These are phyloP conservation scores for Coendou prehensilis DNA, from an alignment of 2,797 vertebrate genomes.

Conservation along the genomic window DNA sequence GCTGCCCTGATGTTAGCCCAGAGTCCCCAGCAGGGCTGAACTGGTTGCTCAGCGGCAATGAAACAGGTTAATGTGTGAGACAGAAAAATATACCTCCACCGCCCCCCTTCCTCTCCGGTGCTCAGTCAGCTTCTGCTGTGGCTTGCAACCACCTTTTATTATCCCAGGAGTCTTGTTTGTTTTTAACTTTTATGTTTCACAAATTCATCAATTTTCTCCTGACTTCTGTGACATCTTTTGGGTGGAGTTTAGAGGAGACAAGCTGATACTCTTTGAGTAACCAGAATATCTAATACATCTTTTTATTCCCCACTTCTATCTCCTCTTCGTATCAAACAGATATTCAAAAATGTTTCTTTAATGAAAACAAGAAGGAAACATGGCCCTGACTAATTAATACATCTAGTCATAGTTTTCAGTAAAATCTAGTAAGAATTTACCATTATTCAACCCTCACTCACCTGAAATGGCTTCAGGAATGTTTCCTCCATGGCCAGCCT, in stretches of 20 bases:
- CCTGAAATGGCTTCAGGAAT: slow-evolving; percentile 98
- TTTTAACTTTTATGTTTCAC: slow-evolving; percentile 31
- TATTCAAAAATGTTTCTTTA: slow-evolving; percentile 47
- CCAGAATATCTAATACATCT: background rate
- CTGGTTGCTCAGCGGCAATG: background rate
- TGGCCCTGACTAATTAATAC: slow-evolving; percentile 6
- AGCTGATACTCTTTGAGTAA: background rate
- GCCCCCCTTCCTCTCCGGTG: background rate
- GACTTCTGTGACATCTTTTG: background rate
- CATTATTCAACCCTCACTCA: slow-evolving; percentile 84
- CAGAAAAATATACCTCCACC: background rate
- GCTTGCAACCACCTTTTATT: background rate
- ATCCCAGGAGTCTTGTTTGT: background rate
- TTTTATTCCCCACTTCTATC: slow-evolving; percentile 18
- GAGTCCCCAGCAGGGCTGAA: background rate
- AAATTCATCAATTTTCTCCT: slow-evolving; percentile 26
- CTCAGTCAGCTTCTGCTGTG: background rate
- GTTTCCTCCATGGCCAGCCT: slow-evolving; percentile 99
- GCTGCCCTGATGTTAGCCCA: background rate
- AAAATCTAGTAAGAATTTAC: slow-evolving; percentile 54
- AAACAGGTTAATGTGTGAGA: background rate
- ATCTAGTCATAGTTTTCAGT: background rate
- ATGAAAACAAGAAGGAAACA: slow-evolving; percentile 58
- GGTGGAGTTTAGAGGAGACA: background rate
- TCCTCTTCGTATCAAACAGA: slow-evolving; percentile 23